These are phyloP conservation scores for Lepidothrix coronata DNA, from an alignment of 2,113 vertebrate species.

Conservation along the genomic window DNA sequence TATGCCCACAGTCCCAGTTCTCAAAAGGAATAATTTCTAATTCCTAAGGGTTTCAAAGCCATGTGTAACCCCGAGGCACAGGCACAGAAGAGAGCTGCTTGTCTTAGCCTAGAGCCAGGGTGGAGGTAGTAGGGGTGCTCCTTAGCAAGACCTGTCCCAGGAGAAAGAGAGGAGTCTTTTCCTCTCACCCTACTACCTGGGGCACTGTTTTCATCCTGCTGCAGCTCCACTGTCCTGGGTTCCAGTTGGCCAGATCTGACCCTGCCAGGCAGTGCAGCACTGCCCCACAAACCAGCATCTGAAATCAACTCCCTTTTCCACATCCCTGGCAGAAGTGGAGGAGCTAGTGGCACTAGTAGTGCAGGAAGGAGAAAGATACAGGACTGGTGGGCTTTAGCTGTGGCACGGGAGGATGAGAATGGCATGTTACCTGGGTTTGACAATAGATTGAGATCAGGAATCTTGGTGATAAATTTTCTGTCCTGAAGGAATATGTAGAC, in stretches of 20 bases:
- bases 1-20: neutral
- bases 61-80: neutral
- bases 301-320: neutral
- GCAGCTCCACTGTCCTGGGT: neutral
- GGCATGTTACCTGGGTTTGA: fast-evolving
- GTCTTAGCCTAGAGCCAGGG: neutral
- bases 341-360: fast-evolving
- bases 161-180: neutral
- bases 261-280: neutral
- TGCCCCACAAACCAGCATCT: neutral
- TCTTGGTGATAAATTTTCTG: neutral
- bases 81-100: neutral
- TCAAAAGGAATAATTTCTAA: neutral
- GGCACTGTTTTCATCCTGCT: neutral
- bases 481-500: neutral
- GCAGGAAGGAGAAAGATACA: neutral
- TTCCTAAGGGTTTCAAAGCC: fast-evolving
- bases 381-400: neutral
- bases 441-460: neutral
- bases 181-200: neutral
- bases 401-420: neutral
- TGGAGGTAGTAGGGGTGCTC: neutral
- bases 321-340: fast-evolving
- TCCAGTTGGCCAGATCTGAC: neutral
- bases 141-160: fast-evolving